Conservation (phyloP, 2,797 vertebrate genomes). For the Merluccius polli region DNA sequence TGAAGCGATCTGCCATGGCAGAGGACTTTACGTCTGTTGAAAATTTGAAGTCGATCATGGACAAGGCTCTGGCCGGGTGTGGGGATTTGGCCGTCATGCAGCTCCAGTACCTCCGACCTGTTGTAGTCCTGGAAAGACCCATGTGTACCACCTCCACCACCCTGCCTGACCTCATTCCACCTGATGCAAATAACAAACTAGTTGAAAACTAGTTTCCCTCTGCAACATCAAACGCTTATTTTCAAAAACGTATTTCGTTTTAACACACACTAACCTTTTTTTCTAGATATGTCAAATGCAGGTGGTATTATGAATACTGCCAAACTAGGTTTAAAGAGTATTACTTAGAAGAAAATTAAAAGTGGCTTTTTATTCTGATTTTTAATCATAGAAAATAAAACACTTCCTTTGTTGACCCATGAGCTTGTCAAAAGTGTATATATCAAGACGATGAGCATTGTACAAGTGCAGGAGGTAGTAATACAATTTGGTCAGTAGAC, state of each 20-base stretch:
- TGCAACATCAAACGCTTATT: conserved; percentile 41
- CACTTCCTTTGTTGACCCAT: conserved; percentile 12
- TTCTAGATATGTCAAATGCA: conserved; percentile 49
- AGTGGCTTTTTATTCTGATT: conserved; percentile 24
- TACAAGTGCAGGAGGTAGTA: conserved; percentile 56
- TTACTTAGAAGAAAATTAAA: conserved; percentile 41
- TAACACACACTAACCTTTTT: conserved; percentile 27
- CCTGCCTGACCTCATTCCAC: conserved; percentile 85
- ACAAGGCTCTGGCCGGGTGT: conserved; percentile 92
- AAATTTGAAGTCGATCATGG: conserved; percentile 91
- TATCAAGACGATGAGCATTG: conserved; percentile 49
- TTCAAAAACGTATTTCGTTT: conserved; percentile 40
- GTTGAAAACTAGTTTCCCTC: conserved; percentile 77
- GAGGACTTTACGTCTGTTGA: conserved; percentile 80
- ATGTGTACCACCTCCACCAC: conserved; percentile 82
- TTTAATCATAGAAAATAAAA: conserved; percentile 5
- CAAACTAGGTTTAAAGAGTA: conserved; percentile 48
- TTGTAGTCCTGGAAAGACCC: conserved; percentile 94
- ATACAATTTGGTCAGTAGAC: conserved; percentile 51
- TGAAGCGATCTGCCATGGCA: conserved; percentile 78
- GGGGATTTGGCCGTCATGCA: conserved; percentile 98
- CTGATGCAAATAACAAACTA: conserved; percentile 84
- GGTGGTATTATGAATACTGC: conserved; percentile 41
- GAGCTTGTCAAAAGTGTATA: conserved; percentile 45
- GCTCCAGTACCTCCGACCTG: conserved; percentile 97